Base-by-base conservation (phyloP, 1,140 invertebrate species). In the Trichonephila clavata region DNA sequence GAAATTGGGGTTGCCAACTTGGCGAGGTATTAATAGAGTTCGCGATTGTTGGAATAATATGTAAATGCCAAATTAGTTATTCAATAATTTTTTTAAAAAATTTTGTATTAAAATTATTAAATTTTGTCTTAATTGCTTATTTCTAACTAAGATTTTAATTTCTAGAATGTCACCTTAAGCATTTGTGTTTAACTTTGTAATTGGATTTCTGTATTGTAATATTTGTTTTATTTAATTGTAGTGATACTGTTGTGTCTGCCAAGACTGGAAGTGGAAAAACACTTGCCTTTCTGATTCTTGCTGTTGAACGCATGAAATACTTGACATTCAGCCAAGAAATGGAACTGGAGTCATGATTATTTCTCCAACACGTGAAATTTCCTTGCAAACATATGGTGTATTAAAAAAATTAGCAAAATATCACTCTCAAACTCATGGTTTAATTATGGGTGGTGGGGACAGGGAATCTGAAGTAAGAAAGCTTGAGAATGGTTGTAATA, bases 321-420 rank as follows among this genome's bases (percentile, higher is more conserved):
- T 96, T 99, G 21, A 97, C 98, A 59, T 94, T 89, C 20, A 57
- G 97, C 98, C 98, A 13, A 97, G 98, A 94, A 99, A 99, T 97
- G 98, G 98, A 83, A 99, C 99, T 95, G 99, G 99, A 81, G 98
- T 98, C 32, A 98, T 99, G 65, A 98, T 99, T 84, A 98, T 99
- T 93, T 99, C 99, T 4, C 99, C 99, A 4, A 99, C 99, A 24
- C 96, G 99, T 95, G 99, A 99, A 96, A 97, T 99, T 94, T 98
- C 98, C 6, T 99, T 99, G 98, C 99, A 99, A 96, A 99, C 98
- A 0, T 99, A 99, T 97, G 98, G 98, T 88, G 99, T 99, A 0
- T 95, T 99, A 6, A 98, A 99, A 96, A 98, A 99, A 96, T 98
- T 97, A n/a, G 95, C 99, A 97, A 97, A 98, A 95, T 97, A 96